Evolutionary conservation across 2,797 vertebrate genomes (phyloP), one percentile per base, ranked within the genome.

Genomic region (Gallinago solitaria): DNA sequence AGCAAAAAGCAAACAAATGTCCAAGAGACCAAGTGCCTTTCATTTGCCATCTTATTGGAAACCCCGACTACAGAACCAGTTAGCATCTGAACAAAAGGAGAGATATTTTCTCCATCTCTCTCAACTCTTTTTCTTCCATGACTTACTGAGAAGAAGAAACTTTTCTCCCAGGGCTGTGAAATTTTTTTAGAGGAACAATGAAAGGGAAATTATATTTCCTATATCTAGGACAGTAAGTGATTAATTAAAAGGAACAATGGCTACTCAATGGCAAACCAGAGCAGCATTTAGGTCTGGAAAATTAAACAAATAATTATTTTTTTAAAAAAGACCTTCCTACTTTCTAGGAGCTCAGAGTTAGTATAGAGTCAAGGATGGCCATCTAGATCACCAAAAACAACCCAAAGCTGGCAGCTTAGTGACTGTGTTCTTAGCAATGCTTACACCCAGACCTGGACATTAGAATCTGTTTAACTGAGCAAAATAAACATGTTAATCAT

Each of bases 401-500:
- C 50, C 39, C 57, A 83, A 43, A 85, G 16, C 61, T 87, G 73
- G 57, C 27, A 3, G 82, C 54, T 81, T 77, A 87, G 53, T 43
- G 79, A 51, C 57, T 88, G 32, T 83, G 41, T 63, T 93, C 84
- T 75, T 71, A 95, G 57, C 41, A 75, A 39, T 39, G 73, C 91
- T 89, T 91, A 59, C 43, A 91, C 20, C 79, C 57, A 91, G 47
- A 5, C 27, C 43, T 79, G 69, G 61, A 91, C 92, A 81, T 90
- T 69, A 79, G 69, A 86, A 69, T 93, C 79, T 94, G 84, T 94
- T 96, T 96, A 96, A 84, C 80, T 67, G 87, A 91, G 28, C 54
- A 94, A 97, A 96, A 92, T 83, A 96, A 95, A 95, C 87, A 94
- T 59, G 79, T 88, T 95, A 88, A 91, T 95, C 84, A 81, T 95